Base-by-base conservation (phyloP, 1,140 invertebrate species). In the Antheraea mylitta region DNA sequence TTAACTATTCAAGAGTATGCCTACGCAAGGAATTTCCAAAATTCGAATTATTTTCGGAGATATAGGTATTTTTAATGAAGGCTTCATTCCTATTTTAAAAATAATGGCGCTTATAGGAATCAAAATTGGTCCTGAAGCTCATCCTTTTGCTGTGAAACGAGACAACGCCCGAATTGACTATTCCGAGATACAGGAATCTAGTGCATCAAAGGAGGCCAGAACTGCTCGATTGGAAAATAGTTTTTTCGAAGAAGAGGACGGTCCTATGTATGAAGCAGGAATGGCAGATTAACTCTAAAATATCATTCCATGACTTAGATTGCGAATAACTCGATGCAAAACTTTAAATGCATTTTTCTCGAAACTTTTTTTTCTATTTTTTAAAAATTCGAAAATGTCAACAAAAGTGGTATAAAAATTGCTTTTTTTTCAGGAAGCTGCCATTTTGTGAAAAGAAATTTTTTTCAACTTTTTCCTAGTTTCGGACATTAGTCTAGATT, bases 331-430 rank as follows among this genome's bases (percentile, higher is more conserved):
- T 38, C 9, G 5, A 38, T 5, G 37, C 37, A 9, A 38, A 38
- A 38, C 37, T 38, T 38, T 38, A 38, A 38, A 5, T 9, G 37
- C 37, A 9, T 38, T 38, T 6, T 38, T 38, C 37, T 6, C 9
- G 9, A 10, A 61, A 19, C 70, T 68, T 80, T 73, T 22, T 59
- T 22, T 77, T 69, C 19, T n/a, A n/a, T n/a, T n/a, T n/a, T n/a
- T n/a, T n/a, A n/a, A n/a, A n/a, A n/a, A n/a, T n/a, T n/a, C n/a
- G n/a, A n/a, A n/a, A n/a, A n/a, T n/a, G n/a, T n/a, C n/a, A n/a
- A n/a, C n/a, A n/a, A n/a, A n/a, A n/a, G n/a, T n/a, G n/a, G n/a
- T n/a, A n/a, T n/a, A n/a, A n/a, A n/a, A n/a, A n/a, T n/a, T n/a
- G n/a, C n/a, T n/a, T n/a, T n/a, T n/a, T n/a, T n/a, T n/a, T n/a